Percentiles rank a stretch among this genome's conserved stretches.
Conservation (phyloP, 2,797 vertebrate species). For the Merluccius polli region DNA sequence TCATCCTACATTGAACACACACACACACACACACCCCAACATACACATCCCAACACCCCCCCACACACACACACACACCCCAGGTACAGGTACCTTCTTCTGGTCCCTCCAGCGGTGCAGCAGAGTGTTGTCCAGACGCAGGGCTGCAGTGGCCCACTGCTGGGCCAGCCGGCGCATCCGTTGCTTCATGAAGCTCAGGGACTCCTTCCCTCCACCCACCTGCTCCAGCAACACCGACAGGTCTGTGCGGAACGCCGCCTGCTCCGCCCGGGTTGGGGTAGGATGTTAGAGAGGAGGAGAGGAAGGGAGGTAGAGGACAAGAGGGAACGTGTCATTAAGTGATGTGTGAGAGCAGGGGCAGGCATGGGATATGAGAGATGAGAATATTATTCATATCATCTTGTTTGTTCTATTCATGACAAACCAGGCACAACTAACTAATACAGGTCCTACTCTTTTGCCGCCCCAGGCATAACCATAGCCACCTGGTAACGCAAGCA, state of each 20-base stretch:
- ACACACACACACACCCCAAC: constrained; percentile 13
- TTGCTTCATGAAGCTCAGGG: constrained; percentile 94
- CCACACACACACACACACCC: background rate
- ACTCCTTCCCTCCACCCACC: constrained; percentile 89
- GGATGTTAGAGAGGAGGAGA: background rate
- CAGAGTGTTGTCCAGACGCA: constrained; percentile 77
- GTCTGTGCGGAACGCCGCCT: constrained; percentile 85
- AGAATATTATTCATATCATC: no score
- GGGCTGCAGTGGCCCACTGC: constrained; percentile 84
- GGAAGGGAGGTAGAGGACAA: background rate
- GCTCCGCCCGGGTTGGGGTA: constrained; percentile 4
- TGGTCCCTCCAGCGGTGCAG: constrained; percentile 74
- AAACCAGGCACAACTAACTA: no score
- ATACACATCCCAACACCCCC: background rate
- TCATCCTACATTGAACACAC: background rate
- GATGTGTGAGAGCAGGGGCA: no score
- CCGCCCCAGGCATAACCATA: no score
- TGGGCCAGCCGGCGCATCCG: constrained; percentile 78
- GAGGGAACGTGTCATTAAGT: background rate
- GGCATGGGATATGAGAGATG: no score
- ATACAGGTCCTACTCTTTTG: no score
- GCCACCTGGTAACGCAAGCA: no score
- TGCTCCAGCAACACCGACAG: constrained; percentile 86
- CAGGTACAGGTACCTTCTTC: constrained; percentile 75
- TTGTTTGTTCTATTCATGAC: no score